Conservation (phyloP, 2,797 vertebrate species). For the Agapornis canus region DNA sequence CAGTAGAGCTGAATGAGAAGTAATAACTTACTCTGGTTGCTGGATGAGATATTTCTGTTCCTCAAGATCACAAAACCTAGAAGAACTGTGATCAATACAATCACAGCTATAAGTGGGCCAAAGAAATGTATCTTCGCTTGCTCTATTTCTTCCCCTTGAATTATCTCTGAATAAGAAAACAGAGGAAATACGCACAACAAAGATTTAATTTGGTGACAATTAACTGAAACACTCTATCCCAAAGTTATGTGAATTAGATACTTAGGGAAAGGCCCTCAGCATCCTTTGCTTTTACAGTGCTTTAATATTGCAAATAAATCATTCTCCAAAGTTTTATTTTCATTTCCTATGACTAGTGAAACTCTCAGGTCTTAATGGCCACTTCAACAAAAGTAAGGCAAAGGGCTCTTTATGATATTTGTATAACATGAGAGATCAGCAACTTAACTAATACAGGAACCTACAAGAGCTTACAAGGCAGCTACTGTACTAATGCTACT, state of each 20-base stretch:
- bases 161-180: slow-evolving; percentile 36
- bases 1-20: background rate
- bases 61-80: slow-evolving; percentile 27
- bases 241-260: background rate
- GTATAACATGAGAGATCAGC: background rate
- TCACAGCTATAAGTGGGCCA: slow-evolving; percentile 16
- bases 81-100: background rate
- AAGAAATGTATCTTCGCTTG: slow-evolving; percentile 16
- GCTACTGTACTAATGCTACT: background rate
- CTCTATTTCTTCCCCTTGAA: background rate
- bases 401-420: background rate
- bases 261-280: background rate
- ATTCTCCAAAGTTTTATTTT: background rate
- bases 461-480: background rate
- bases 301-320: background rate
- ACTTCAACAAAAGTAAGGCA: background rate
- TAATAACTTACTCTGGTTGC: slow-evolving; percentile 48
- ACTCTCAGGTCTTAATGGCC: background rate
- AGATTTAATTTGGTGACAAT: background rate
- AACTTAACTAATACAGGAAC: background rate
- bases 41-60: background rate
- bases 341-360: background rate
- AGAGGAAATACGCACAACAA: background rate
- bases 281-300: background rate
- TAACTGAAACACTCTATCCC: background rate